These are phyloP conservation scores for Cebidichthys violaceus DNA, from an alignment of 2,113 vertebrate genomes.

Conservation along the genomic window DNA sequence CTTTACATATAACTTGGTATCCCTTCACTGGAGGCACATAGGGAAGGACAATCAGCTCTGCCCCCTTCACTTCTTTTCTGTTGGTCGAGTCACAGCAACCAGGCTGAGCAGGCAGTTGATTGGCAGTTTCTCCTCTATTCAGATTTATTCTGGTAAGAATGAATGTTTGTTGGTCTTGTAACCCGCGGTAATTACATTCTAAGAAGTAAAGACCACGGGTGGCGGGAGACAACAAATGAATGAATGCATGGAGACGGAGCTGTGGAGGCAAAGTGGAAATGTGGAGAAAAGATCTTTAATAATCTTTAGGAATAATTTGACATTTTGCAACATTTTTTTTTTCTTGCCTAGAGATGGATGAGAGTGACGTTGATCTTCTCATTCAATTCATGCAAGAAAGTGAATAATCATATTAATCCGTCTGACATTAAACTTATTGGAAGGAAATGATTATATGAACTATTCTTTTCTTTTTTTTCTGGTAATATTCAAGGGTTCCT, in stretches of 20 bases:
- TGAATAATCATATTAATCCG: neutral
- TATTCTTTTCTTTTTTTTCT: neutral
- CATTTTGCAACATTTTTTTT: neutral
- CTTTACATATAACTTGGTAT: neutral
- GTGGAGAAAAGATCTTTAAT: slow-evolving; percentile 51
- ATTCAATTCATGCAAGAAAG: neutral
- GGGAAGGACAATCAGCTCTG: slow-evolving; percentile 49
- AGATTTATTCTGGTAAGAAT: slow-evolving; percentile 61
- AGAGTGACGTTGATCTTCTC: neutral
- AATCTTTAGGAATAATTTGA: neutral
- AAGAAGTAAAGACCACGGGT: slow-evolving; percentile 63
- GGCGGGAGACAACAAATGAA: slow-evolving; percentile 41
- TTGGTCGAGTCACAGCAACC: slow-evolving; percentile 1
- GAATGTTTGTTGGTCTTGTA: slow-evolving; percentile 48
- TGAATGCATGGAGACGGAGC: slow-evolving; percentile 34
- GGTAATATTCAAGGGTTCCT: neutral
- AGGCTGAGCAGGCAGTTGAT: slow-evolving; percentile 4
- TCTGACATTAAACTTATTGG: neutral
- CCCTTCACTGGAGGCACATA: slow-evolving; percentile 23
- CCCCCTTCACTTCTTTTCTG: slow-evolving; percentile 52
- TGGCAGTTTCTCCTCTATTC: slow-evolving; percentile 54
- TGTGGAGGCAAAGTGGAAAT: slow-evolving; percentile 40
- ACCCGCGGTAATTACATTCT: slow-evolving; percentile 68
- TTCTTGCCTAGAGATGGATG: neutral
- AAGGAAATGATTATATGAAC: neutral